Evolutionary conservation across 2,888 invertebrate species (phyloP), one percentile per base, ranked within the genome.

Genomic region (Amiota mariae): DNA sequence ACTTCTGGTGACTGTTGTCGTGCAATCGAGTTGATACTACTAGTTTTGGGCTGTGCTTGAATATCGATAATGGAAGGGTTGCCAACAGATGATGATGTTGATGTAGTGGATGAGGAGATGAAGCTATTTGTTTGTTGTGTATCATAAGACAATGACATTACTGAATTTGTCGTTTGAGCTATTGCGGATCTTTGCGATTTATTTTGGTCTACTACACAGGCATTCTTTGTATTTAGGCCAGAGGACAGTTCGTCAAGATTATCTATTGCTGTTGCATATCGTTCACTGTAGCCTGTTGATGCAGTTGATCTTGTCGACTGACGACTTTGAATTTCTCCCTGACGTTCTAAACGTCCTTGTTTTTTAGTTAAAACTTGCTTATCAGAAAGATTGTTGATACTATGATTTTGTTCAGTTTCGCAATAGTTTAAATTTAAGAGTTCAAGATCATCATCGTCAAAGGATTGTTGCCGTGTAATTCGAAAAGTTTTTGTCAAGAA

Each of bases 181-280:
- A 66, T 15, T 11, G 20, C 36, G 47, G 24, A 10, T 12, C 6
- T 18, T 48, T 47, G 15, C 48, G 66, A n/a, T 15, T 10, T 66
- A 18, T 46, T 48, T 15, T 54, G 13, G 0, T 36, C 66, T 12
- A 18, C 48, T 1, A 12, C 10, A 10, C 15, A 10, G 0, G 10
- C 47, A 48, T 18, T 18, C 48, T 48, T 46, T 66, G 48, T 1
- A 18, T 15, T 66, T 66, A 49, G 18, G 48, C 13, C 15, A 8
- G 18, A 66, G 15, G 18, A 36, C 11, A 24, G n/a, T 20, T 51
- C 54, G 8, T 68, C 67, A n/a, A 51, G 6, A 24, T 57, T 76
- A 20, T 79, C 77, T 18, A 73, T 61, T 61, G 73, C 74, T n/a
- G 76, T 75, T 24, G 74, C 73, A 72, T 74, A 80, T 3, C 76